Conservation (phyloP, 53 echinoderm and acorn worm species). For the Holothuria scabra region DNA sequence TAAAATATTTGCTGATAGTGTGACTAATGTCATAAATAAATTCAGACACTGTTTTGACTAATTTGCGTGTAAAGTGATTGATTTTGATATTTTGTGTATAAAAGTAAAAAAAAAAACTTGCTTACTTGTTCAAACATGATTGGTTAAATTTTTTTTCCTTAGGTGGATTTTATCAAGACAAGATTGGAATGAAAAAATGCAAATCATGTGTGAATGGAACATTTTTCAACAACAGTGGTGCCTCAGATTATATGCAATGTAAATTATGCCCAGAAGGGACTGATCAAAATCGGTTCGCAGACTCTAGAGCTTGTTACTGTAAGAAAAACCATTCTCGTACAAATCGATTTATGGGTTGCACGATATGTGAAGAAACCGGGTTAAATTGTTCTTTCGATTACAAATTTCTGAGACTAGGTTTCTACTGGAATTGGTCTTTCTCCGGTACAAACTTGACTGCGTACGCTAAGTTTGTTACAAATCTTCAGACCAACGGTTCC, state of each 20-base stretch:
- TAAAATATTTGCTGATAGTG: too few species aligned
- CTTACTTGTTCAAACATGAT: too few species aligned
- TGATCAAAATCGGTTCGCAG: neutral
- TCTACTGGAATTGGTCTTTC: conserved; percentile 45
- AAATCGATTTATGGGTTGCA: conserved; percentile 3
- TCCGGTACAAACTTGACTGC: neutral
- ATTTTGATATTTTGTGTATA: too few species aligned
- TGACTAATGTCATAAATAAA: too few species aligned
- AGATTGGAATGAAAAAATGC: conserved; percentile 3
- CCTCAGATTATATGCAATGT: neutral
- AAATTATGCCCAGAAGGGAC: conserved; percentile 26
- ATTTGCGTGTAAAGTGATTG: too few species aligned
- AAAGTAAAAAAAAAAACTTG: too few species aligned
- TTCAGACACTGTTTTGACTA: too few species aligned
- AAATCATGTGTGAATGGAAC: conserved; percentile 8
- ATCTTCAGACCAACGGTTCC: neutral
- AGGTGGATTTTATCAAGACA: conserved; percentile 40
- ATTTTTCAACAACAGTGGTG: neutral
- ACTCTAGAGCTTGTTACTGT: conserved; percentile 31
- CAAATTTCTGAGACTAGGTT: neutral
- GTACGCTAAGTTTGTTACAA: neutral
- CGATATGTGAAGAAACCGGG: neutral
- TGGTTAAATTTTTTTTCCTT: neutral
- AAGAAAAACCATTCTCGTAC: conserved; percentile 8
- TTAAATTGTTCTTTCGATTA: conserved; percentile 30